phyloP scores from a whole-genome alignment of 2,888 invertebrate species.

The Synergus laeviventris region DNA sequence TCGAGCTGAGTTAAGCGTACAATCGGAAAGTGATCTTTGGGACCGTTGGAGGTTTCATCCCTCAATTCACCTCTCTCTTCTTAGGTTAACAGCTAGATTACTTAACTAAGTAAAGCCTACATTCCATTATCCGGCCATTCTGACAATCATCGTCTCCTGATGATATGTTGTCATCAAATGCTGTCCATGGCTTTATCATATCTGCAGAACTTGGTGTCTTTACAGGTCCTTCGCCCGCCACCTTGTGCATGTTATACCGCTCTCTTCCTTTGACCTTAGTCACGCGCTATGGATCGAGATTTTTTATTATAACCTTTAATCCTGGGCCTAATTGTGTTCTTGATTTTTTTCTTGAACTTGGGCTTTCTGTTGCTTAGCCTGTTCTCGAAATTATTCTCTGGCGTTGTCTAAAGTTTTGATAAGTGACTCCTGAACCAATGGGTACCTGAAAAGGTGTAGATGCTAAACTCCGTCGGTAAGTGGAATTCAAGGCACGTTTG shows the following conservation, averaged over 20 bases:
- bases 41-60: too few relatives aligned
- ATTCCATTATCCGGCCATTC: constrained; percentile 48
- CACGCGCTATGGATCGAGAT: constrained; percentile 63
- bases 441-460: constrained; percentile 44
- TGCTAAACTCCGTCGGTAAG: constrained; percentile 41
- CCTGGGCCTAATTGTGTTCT: constrained; percentile 67
- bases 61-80: too few relatives aligned
- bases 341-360: constrained; percentile 52
- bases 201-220: constrained; percentile 42
- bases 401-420: constrained; percentile 25
- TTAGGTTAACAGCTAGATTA: too few relatives aligned
- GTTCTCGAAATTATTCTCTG: constrained; percentile 38
- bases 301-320: constrained; percentile 57
- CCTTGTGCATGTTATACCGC: constrained; percentile 39
- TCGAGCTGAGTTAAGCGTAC: too few relatives aligned
- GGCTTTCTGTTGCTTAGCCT: constrained; percentile 44
- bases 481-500: constrained; percentile 45
- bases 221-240: constrained; percentile 36
- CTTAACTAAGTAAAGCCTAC: too few relatives aligned
- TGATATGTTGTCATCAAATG: not conserved
- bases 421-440: constrained; percentile 47
- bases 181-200: constrained; percentile 44
- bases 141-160: constrained; percentile 47
- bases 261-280: constrained; percentile 36
- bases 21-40: too few relatives aligned